Percentiles rank a stretch among this genome's conserved stretches.
These are phyloP conservation scores for Lepus europaeus DNA, from an alignment of 2,113 vertebrate genomes.

Conservation along the genomic window DNA sequence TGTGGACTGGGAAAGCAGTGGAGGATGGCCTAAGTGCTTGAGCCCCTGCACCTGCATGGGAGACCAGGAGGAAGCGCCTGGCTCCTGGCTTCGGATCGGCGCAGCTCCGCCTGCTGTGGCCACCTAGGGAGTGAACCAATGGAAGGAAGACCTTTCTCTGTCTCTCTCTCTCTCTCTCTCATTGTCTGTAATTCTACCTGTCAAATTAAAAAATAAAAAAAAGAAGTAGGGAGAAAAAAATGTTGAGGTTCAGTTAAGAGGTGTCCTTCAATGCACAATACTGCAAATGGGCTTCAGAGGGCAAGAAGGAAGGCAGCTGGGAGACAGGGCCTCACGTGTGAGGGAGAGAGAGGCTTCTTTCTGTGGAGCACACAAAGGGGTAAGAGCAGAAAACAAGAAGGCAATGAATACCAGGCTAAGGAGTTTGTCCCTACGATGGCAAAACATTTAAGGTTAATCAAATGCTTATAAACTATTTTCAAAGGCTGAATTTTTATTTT, in stretches of 20 bases:
- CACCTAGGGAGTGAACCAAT: too few relatives aligned
- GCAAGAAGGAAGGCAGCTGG: background rate
- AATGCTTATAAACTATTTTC: background rate
- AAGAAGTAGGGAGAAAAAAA: background rate
- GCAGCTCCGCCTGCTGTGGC: too few relatives aligned
- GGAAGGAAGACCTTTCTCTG: too few relatives aligned
- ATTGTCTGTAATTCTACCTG: too few relatives aligned
- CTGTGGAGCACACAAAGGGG: background rate
- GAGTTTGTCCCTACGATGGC: background rate
- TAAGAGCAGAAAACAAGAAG: background rate
- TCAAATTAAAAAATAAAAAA: too few relatives aligned
- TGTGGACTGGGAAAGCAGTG: too few relatives aligned
- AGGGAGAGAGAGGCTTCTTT: background rate
- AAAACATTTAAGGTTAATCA: constrained; percentile 21
- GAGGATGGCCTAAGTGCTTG: too few relatives aligned
- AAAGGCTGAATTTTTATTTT: constrained; percentile 38
- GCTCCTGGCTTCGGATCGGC: too few relatives aligned
- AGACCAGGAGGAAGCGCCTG: too few relatives aligned
- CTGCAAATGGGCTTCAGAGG: background rate
- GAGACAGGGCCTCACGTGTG: background rate
- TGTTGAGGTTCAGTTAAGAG: background rate
- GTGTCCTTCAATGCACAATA: background rate
- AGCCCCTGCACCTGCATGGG: too few relatives aligned
- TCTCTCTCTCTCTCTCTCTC: too few relatives aligned
- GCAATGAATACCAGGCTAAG: background rate